Evolutionary conservation across 2,797 vertebrate genomes (phyloP).

Genomic region (Garrulus glandarius): DNA sequence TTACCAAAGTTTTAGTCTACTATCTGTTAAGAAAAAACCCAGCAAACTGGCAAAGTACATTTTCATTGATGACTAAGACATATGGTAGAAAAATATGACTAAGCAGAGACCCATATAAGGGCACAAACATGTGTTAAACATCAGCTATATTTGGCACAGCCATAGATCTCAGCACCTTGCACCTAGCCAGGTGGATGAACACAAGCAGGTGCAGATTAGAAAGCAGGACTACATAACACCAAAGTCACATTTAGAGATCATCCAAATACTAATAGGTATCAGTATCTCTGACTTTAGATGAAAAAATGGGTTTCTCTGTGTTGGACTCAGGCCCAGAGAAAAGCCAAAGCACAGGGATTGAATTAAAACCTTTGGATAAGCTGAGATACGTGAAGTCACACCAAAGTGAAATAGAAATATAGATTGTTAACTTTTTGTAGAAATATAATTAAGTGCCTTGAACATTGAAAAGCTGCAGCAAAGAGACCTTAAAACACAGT

Average conservation of each 20-base stretch:
- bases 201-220: not conserved
- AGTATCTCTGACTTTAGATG: not conserved
- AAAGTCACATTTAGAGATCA: not conserved
- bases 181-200: not conserved
- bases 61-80: not conserved
- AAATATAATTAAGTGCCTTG: too few species aligned
- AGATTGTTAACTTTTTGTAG: too few species aligned
- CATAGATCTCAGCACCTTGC: not conserved
- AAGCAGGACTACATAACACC: not conserved
- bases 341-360: too few species aligned
- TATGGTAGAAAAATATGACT: conserved; percentile 25
- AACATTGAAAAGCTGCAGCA: too few species aligned
- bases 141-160: not conserved
- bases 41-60: not conserved
- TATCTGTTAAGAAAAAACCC: not conserved
- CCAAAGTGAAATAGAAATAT: too few species aligned
- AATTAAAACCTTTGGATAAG: too few species aligned
- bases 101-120: not conserved
- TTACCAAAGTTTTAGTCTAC: not conserved
- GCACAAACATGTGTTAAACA: not conserved
- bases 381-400: too few species aligned
- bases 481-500: too few species aligned
- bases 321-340: too few species aligned
- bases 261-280: not conserved
- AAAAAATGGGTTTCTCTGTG: not conserved